These are phyloP conservation scores for Wasmannia auropunctata DNA, from an alignment of 1,140 invertebrate genomes.

Conservation along the genomic window DNA sequence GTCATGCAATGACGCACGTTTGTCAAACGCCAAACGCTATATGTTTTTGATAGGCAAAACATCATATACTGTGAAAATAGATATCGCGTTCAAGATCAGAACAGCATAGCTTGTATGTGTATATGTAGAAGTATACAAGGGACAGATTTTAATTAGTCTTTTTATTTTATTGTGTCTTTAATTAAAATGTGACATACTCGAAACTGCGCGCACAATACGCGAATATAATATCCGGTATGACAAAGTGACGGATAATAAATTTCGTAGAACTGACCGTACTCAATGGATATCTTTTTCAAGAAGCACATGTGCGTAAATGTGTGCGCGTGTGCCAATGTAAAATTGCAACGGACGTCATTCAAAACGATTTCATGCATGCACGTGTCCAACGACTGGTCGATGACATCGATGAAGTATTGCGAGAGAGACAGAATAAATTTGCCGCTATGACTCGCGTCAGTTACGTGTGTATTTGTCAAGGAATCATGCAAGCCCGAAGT, in stretches of 20 bases:
- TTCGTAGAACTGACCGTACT: conserved; percentile 15
- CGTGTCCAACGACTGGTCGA: conserved; percentile 43
- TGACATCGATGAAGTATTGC: conserved; percentile 53
- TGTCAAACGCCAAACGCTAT: background rate
- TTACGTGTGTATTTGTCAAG: background rate
- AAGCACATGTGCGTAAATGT: background rate
- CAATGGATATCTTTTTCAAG: background rate
- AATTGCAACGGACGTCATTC: conserved; percentile 43
- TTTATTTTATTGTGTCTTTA: background rate
- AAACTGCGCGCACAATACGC: background rate
- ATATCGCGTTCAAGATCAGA: background rate
- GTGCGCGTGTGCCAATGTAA: background rate
- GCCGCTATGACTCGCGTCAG: background rate
- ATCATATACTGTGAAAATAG: background rate
- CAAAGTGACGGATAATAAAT: conserved; percentile 20
- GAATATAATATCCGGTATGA: background rate
- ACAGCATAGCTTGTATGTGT: background rate
- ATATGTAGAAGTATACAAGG: background rate
- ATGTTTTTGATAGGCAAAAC: background rate
- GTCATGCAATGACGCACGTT: background rate
- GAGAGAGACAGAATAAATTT: conserved; percentile 53
- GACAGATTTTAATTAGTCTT: background rate
- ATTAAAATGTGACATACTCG: background rate
- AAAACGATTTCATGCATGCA: conserved; percentile 42
- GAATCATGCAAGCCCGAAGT: background rate